Evolutionary conservation across 2,888 invertebrate species (phyloP).

Genomic region (Biston stratarius): DNA sequence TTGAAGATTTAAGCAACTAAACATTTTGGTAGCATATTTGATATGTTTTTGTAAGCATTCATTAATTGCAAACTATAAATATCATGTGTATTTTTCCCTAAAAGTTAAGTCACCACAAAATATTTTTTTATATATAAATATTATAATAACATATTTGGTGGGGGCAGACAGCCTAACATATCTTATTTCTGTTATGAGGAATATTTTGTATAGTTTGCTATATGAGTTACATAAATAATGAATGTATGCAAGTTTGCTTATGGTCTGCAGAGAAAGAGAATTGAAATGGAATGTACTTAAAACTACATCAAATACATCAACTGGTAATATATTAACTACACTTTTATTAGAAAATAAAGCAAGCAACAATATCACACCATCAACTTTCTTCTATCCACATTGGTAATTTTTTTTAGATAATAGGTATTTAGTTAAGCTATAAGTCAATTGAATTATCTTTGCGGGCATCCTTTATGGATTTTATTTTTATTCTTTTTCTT

Average conservation of each 20-base stretch:
- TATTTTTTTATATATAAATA: too few species aligned
- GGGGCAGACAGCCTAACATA: background rate
- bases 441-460: background rate
- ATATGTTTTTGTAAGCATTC: too few species aligned
- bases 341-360: conserved; percentile 32
- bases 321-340: conserved; percentile 33
- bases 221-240: background rate
- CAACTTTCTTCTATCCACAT: background rate
- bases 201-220: too few species aligned
- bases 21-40: too few species aligned
- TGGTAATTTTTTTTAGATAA: background rate
- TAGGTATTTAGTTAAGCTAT: background rate
- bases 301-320: conserved; percentile 42
- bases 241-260: background rate
- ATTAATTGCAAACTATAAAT: background rate
- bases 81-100: conserved; percentile 1
- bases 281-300: conserved; percentile 69
- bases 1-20: too few species aligned
- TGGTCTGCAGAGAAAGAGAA: conserved; percentile 41
- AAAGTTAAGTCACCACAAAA: background rate
- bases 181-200: background rate
- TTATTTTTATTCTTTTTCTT: conserved; percentile 14
- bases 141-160: too few species aligned
- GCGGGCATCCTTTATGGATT: conserved; percentile 3
- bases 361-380: conserved; percentile 33